Base-by-base conservation (phyloP, 2,113 vertebrate species). In the Scolopax mira region DNA sequence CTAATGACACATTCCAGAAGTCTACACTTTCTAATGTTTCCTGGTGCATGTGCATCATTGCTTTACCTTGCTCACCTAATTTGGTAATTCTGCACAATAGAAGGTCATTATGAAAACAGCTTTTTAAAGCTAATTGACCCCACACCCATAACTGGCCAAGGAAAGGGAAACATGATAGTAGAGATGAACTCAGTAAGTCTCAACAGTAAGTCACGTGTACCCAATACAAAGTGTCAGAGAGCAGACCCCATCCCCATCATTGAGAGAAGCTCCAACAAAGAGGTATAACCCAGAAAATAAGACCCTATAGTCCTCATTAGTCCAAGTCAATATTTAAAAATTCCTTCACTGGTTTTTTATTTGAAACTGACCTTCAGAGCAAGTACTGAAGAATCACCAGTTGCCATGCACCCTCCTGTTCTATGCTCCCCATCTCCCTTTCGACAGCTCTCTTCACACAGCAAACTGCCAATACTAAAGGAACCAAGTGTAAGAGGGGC, bases 31-130 rank as follows among this genome's bases (percentile, higher is more conserved):
- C 12, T 35, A 17, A 33, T 13, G 6, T 25, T 58, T 44, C 46
- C 51, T 39, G 25, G n/a, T 4, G 1, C 27, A 71, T 9, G 16
- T 1, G 0, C 10, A 33, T 9, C 44, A n/a, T 2, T 31, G 41
- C 28, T 41, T 52, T 49, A 77, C 48, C n/a, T 55, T 62, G 35
- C 13, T 84, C 64, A 51, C 9, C n/a, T n/a, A 84, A 52, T 3
- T n/a, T n/a, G 3, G 44, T 44, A n/a, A 66, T 37, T 66, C 46
- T 78, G 5, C 49, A 66, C 24, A 49, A 58, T 0, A 72, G 25
- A 88, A 80, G 22, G 14, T n/a, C 24, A 54, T 21, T 70, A 60
- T 7, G 33, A 52, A 70, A 64, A 19, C 17, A 70, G 13, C 66
- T 77, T 88, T 85, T 30, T 70, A 90, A 73, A 83, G 31, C 42